Base-by-base conservation (phyloP, 2,888 invertebrate genomes). In the Metopia argyrocephala region DNA sequence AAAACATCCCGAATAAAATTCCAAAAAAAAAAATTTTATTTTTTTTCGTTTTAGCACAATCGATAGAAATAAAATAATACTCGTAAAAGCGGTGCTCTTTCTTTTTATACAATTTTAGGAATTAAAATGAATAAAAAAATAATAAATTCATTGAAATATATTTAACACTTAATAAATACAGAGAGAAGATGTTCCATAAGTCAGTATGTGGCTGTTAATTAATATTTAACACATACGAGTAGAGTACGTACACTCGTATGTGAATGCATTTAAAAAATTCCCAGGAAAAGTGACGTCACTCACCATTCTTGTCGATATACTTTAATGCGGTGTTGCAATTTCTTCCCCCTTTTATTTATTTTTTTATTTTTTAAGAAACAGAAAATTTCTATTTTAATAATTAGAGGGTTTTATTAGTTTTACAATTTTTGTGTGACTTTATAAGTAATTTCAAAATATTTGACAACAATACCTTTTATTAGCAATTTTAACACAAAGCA, bases 401-500 rank as follows among this genome's bases (percentile, higher is more conserved):
- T 78, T 78, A 78, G 52, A 66, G 71, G 78, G 52, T 66, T 66
- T 61, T 27, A 56, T 25, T 38, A 38, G 45, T 23, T 62, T 50
- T 46, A 69, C 6, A 76, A 54, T 31, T 56, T 48, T 12, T 25
- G 66, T 78, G 66, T 62, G 66, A 78, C 71, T 73, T 66, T 65
- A 38, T 69, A 69, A 69, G 56, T 23, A 20, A n/a, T 76, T 64
- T 71, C 59, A 31, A 15, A 48, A 54, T 27, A 50, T 54, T 73
- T 78, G 70, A 70, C 31, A 78, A 73, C 66, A 78, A 78, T 56
- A 78, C 28, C 73, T 62, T 78, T 38, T 70, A 81, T 78, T 81
- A 78, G 81, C 81, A 71, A 78, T 56, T 68, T 68, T 57, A 15
- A 45, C 2, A 27, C 3, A 25, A 6, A 21, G 46, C 9, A 3